Conservation (phyloP, 2,797 vertebrate species). For the Sciurus vulgaris region DNA sequence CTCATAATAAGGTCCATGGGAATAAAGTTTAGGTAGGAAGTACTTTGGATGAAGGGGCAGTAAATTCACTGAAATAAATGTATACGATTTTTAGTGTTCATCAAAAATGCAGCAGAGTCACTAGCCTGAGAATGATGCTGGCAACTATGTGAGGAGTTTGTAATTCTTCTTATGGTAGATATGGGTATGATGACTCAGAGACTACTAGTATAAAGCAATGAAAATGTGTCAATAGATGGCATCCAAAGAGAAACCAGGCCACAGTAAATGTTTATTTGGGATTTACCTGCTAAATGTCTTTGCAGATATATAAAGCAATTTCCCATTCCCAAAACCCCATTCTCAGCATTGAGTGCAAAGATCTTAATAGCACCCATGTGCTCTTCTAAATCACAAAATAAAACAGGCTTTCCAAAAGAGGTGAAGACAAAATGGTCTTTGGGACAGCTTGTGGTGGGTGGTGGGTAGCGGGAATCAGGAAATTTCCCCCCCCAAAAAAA, state of each 20-base stretch:
- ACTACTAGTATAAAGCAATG: background rate
- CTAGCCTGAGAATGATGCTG: background rate
- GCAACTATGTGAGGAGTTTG: background rate
- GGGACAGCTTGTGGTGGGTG: background rate
- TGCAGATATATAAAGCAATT: background rate
- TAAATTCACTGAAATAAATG: background rate
- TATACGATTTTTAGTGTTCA: background rate
- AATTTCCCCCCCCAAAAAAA: too few species aligned
- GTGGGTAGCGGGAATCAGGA: background rate
- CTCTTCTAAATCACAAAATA: background rate
- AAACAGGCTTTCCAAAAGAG: slow-evolving; percentile 36
- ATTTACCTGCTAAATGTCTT: background rate
- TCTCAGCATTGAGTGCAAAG: background rate
- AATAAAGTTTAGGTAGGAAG: slow-evolving; percentile 37
- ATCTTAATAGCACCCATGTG: background rate
- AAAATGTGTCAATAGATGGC: background rate
- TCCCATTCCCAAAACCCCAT: background rate
- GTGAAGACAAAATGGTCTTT: slow-evolving; percentile 18
- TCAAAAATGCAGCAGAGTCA: background rate
- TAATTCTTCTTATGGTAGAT: background rate
- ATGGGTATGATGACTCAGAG: background rate
- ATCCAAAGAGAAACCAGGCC: background rate
- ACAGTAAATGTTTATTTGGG: background rate
- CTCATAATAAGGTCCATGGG: slow-evolving; percentile 3
- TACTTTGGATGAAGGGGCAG: background rate